Evolutionary conservation across 2,888 invertebrate species (phyloP).

Genomic region (Chrysolina americana): DNA sequence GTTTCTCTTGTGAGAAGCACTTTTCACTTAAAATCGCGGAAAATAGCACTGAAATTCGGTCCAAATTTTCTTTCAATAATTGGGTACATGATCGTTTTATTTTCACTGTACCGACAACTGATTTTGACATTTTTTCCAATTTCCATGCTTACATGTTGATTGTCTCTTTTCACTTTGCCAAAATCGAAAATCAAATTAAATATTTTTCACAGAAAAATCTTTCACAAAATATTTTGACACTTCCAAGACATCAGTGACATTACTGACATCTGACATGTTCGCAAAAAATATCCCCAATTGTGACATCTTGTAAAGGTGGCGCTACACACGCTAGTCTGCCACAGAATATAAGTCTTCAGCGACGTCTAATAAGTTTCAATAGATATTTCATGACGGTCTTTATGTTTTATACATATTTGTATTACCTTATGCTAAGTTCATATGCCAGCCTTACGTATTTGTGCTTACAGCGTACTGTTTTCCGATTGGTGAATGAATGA

Average conservation of each 20-base stretch:
- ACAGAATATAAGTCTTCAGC: no score
- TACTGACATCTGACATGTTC: no score
- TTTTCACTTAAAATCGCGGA: slow-evolving; percentile 66
- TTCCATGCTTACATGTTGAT: slow-evolving; percentile 58
- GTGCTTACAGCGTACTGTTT: no score
- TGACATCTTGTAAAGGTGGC: background rate
- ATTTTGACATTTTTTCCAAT: slow-evolving; percentile 62
- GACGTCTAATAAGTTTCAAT: no score
- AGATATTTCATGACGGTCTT: no score
- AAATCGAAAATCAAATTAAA: background rate
- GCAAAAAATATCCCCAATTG: no score
- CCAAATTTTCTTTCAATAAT: slow-evolving; percentile 65
- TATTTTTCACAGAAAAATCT: background rate
- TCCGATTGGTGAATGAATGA: no score
- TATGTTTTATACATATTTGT: no score
- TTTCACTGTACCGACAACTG: slow-evolving; percentile 65
- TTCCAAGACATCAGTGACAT: no score
- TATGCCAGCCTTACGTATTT: no score
- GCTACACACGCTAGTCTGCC: no score
- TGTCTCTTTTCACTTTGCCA: background rate
- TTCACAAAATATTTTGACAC: slow-evolving; percentile 17
- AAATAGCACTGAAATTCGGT: slow-evolving; percentile 67
- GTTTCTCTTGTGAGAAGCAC: slow-evolving; percentile 45
- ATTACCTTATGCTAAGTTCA: no score
- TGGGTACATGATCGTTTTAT: slow-evolving; percentile 66